These are phyloP conservation scores for Drosophila ezoana DNA, from an alignment of 2,888 invertebrate species.

Conservation along the genomic window DNA sequence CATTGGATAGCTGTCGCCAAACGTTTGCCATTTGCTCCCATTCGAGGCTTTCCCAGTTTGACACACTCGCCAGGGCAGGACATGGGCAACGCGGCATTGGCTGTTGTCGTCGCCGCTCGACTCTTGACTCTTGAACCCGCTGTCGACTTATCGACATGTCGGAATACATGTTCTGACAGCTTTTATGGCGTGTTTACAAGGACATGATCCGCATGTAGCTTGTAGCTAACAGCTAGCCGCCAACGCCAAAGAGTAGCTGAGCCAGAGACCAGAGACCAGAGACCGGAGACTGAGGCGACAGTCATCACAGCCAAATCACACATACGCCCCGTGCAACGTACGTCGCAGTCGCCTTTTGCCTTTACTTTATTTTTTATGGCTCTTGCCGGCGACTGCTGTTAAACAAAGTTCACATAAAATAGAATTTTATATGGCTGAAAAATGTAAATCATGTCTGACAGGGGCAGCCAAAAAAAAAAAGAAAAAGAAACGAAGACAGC, in stretches of 20 bases:
- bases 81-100: constrained; percentile 23
- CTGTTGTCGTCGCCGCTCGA: constrained; percentile 15
- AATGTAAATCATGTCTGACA: constrained; percentile 76
- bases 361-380: constrained; percentile 47
- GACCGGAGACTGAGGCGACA: neutral
- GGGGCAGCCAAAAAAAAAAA: constrained; percentile 14
- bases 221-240: constrained; percentile 44
- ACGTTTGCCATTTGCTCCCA: constrained; percentile 14
- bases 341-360: neutral
- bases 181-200: constrained; percentile 80
- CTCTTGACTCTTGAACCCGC: constrained; percentile 70
- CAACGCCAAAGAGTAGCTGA: constrained; percentile 12
- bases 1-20: constrained; percentile 51
- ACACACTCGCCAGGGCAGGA: constrained; percentile 62
- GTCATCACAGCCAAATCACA: constrained; percentile 37
- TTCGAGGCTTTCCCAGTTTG: constrained; percentile 49
- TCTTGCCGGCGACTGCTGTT: constrained; percentile 52
- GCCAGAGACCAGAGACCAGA: neutral
- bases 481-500: constrained; percentile 14
- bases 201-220: constrained; percentile 77
- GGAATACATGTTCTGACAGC: constrained; percentile 79
- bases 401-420: constrained; percentile 75
- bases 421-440: constrained; percentile 76
- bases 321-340: constrained; percentile 58
- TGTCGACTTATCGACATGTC: constrained; percentile 77